Conservation (phyloP, 2,113 vertebrate species). For the Illadopsis cleaveri region DNA sequence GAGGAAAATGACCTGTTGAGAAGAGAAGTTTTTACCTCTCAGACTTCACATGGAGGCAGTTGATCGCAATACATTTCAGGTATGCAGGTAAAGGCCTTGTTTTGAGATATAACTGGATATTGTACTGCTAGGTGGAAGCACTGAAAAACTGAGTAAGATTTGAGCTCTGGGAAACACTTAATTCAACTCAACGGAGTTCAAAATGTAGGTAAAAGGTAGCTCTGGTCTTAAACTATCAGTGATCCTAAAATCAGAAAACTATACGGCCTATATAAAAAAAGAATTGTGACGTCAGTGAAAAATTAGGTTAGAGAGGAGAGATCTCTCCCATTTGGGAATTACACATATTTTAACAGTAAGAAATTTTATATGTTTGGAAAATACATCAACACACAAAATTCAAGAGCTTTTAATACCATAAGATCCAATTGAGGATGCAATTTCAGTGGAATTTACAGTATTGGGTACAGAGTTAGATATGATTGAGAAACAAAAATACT, state of each 20-base stretch:
- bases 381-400: background rate
- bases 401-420: background rate
- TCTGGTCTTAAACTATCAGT: background rate
- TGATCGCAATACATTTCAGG: fast-evolving
- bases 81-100: background rate
- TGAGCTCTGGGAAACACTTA: background rate
- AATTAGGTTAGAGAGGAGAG: background rate
- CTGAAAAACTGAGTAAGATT: background rate
- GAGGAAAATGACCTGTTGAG: background rate
- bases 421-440: background rate
- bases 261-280: background rate
- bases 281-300: background rate
- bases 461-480: background rate
- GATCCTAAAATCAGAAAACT: background rate
- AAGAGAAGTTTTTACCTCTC: background rate
- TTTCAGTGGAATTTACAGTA: background rate
- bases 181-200: background rate
- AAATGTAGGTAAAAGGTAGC: background rate
- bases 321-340: background rate
- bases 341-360: background rate
- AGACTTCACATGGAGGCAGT: background rate
- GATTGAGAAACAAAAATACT: background rate
- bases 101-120: background rate
- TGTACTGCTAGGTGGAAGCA: background rate
- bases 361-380: background rate